Evolutionary conservation across 2,797 vertebrate species (phyloP), one percentile per base, ranked within the genome.

Genomic region (Tympanoctomys barrerae): DNA sequence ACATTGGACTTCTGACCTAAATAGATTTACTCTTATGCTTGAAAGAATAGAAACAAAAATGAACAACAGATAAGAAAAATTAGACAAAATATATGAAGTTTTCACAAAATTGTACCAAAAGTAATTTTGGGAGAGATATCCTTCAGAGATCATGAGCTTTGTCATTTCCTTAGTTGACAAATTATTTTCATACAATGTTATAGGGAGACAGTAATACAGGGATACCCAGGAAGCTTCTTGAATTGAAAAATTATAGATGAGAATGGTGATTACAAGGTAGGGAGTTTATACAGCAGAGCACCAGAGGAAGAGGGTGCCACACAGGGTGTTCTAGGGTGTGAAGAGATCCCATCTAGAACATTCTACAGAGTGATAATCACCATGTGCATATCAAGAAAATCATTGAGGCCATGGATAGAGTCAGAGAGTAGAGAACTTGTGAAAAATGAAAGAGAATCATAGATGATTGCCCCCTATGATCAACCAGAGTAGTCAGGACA

Each of bases 31-130:
- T 59, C 11, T 93, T 95, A 19, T 91, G 8, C 42, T 22, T 85
- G 70, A 95, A 95, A 54, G 61, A 96, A 68, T 61, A 75, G 28
- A 81, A 89, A 28, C 4, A 78, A 54, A 62, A 73, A 75, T 10
- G 18, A 71, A 28, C 24, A 77, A 81, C 13, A 46, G 39, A 33
- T 11, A 85, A 81, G 24, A 85, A 81, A 68, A 54, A 3, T 0
- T 0, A 86, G 19, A 42, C 28, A 80, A 5, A 83, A 52, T 64
- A 19, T 31, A 81, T 33, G 28, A 62, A 54, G 3, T 16, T 96
- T 90, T 96, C 16, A 92, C 42, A 18, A 91, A 26, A 70, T 12
- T 84, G 11, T 46, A 57, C 0, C 5, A 39, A 49, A 95, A 42
- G 2, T 62, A 26, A 66, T 22, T 57, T 66, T 26, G 83, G 1